Percentiles rank a stretch among this genome's conserved stretches.
phyloP scores from a whole-genome alignment of 1,140 invertebrate genomes.

The Neodiprion fabricii region DNA sequence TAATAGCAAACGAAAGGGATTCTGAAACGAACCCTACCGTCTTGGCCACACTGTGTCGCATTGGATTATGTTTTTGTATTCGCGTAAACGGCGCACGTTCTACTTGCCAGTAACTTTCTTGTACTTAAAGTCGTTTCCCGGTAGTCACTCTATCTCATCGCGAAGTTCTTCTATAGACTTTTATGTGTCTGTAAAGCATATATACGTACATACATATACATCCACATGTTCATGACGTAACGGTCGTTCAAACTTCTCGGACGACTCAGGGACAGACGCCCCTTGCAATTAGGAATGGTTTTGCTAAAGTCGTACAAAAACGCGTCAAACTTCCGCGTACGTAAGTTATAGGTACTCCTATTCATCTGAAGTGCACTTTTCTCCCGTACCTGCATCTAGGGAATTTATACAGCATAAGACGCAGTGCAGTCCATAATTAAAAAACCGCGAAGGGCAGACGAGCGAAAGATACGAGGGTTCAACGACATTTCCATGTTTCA shows the following conservation, averaged over 20 bases:
- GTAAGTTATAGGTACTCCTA: neutral
- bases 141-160: constrained; percentile 2
- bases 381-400: neutral
- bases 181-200: neutral
- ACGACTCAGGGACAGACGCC: neutral
- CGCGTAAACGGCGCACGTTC: neutral
- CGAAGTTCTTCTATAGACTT: neutral
- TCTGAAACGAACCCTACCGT: neutral
- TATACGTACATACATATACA: neutral
- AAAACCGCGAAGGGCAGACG: neutral
- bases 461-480: neutral
- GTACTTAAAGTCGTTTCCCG: constrained; percentile 1
- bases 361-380: neutral
- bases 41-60: neutral
- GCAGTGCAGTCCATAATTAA: neutral
- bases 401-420: neutral
- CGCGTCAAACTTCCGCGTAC: neutral
- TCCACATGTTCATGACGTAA: neutral
- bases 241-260: neutral
- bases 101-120: neutral
- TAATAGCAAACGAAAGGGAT: neutral
- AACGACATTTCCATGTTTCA: neutral
- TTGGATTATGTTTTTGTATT: neutral
- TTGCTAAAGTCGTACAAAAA: constrained; percentile 2
- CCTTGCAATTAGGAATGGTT: constrained; percentile 1